phyloP scores from a whole-genome alignment of 2,797 vertebrate genomes.

The Sebastes paucispinis region DNA sequence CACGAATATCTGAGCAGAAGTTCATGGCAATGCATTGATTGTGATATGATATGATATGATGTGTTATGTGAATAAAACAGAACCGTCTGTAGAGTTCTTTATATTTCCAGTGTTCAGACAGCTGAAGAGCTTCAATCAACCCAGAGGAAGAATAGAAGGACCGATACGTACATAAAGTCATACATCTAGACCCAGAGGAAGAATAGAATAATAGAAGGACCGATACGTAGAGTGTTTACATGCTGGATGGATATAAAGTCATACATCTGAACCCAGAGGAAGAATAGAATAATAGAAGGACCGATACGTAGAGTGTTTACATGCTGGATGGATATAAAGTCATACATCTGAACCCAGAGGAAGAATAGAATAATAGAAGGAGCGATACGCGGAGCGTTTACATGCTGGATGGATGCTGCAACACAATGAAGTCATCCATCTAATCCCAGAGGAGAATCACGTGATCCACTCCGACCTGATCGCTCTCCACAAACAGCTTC shows the following conservation, averaged over 20 bases:
- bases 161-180: too few relatives aligned
- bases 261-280: background rate
- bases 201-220: too few relatives aligned
- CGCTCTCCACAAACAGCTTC: background rate
- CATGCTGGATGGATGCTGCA: background rate
- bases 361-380: background rate
- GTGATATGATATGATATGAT: background rate
- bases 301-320: too few relatives aligned
- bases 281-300: too few relatives aligned
- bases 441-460: background rate
- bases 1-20: background rate
- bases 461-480: background rate
- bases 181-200: too few relatives aligned
- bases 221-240: too few relatives aligned
- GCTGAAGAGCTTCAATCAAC: background rate
- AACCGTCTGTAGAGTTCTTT: background rate
- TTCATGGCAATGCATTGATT: too few relatives aligned
- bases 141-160: too few relatives aligned
- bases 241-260: too few relatives aligned
- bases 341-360: background rate
- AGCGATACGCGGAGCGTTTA: background rate
- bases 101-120: background rate
- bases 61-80: background rate
- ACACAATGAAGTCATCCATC: background rate
- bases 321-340: too few relatives aligned